These are phyloP conservation scores for Aphelenchoides bicaudatus DNA, from an alignment of 2,888 invertebrate species.

Conservation along the genomic window DNA sequence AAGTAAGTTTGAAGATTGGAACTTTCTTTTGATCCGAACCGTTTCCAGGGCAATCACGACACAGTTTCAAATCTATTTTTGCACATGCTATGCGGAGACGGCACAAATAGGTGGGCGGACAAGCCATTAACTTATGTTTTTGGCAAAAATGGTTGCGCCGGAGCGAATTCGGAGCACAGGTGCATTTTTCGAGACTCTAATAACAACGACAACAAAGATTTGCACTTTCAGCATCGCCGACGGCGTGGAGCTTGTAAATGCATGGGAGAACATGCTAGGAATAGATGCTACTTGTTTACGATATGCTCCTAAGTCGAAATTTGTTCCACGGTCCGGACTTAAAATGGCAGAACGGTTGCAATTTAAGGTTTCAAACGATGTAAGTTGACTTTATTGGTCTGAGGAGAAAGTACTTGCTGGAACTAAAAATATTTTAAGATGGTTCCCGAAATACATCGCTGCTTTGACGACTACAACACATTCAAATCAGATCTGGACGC, in stretches of 20 bases:
- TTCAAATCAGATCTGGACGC: conserved; percentile 15
- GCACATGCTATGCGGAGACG: conserved; percentile 36
- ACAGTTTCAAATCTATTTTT: not conserved
- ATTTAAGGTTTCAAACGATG: conserved; percentile 36
- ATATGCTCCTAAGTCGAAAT: not conserved
- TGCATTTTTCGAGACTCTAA: too few species aligned
- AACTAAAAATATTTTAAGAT: conserved; percentile 3
- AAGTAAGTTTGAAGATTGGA: too few species aligned
- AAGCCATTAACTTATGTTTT: conserved; percentile 51
- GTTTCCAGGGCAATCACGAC: conserved; percentile 4
- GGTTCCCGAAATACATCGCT: conserved; percentile 17
- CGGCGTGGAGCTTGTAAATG: conserved; percentile 54
- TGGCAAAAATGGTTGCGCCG: conserved; percentile 38
- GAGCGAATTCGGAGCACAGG: conserved; percentile 52
- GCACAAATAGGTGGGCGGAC: conserved; percentile 33
- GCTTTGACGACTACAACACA: conserved; percentile 18
- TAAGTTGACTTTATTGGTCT: too few species aligned
- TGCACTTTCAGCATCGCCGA: too few species aligned
- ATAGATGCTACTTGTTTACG: conserved; percentile 18
- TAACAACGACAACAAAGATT: too few species aligned
- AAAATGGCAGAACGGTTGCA: conserved; percentile 33
- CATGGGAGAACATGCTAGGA: conserved; percentile 48
- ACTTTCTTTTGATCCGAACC: too few species aligned
- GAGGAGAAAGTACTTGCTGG: not conserved
- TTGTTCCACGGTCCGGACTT: conserved; percentile 5